A percentile compares a stretch with the other conserved stretches of the same genome.
phyloP scores from a whole-genome alignment of 2,113 vertebrate species.

The Trichechus manatus region DNA sequence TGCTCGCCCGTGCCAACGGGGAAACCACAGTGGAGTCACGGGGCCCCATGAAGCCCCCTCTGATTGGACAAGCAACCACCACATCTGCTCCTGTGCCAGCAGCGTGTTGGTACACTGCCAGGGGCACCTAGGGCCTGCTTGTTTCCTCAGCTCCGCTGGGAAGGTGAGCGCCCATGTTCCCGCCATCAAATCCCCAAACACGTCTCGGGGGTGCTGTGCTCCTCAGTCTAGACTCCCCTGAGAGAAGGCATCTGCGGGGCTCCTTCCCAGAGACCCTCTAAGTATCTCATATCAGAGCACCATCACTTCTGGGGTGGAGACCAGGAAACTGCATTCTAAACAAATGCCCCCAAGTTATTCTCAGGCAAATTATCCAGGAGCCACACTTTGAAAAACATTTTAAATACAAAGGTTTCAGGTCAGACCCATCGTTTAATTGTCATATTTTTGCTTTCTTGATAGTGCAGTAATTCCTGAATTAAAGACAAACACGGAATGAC shows the following conservation, averaged over 20 bases:
- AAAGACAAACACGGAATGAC: not conserved
- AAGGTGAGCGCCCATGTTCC: accelerated
- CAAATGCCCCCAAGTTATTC: not conserved
- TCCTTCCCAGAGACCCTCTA: not conserved
- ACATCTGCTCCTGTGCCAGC: not conserved
- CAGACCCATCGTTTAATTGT: not conserved
- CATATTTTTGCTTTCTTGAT: not conserved
- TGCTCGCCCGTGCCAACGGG: not conserved
- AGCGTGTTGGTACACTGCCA: not conserved
- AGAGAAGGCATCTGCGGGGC: not conserved
- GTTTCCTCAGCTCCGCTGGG: not conserved
- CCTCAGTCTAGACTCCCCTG: not conserved
- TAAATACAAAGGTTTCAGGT: not conserved
- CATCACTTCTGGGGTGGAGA: not conserved
- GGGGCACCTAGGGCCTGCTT: too few species aligned
- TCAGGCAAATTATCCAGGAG: not conserved
- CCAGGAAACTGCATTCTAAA: not conserved
- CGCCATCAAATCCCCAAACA: not conserved
- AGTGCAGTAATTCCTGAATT: not conserved
- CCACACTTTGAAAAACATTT: not conserved
- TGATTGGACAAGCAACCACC: not conserved
- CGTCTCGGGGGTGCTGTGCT: not conserved
- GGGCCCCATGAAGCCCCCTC: not conserved
- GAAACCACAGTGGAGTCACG: not conserved
- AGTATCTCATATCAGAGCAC: too few species aligned